phyloP scores from a whole-genome alignment of 2,888 invertebrate species.

The Ichneumoninae sp. region DNA sequence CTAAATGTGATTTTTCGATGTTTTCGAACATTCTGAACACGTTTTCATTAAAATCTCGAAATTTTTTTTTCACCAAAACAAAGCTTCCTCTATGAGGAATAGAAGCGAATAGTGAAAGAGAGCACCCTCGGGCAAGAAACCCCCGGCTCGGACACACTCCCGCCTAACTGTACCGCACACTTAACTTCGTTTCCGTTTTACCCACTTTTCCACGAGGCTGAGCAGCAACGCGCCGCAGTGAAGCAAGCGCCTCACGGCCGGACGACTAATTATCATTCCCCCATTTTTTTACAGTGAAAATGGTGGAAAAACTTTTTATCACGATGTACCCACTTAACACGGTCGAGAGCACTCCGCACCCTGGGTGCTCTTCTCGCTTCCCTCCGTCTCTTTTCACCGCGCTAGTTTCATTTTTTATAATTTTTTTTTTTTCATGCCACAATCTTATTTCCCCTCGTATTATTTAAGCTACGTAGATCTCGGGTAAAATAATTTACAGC shows the following conservation, averaged over 20 bases:
- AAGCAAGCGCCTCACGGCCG: slow-evolving; percentile 22
- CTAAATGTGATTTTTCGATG: too few relatives aligned
- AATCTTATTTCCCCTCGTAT: slow-evolving; percentile 29
- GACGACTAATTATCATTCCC: slow-evolving; percentile 62
- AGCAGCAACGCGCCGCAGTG: slow-evolving; percentile 26
- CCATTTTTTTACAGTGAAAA: slow-evolving; percentile 44
- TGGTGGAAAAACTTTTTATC: slow-evolving; percentile 32
- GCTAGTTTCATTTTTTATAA: not conserved
- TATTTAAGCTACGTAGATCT: slow-evolving; percentile 23
- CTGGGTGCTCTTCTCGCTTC: not conserved
- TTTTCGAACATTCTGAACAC: too few relatives aligned
- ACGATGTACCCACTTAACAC: slow-evolving; percentile 13
- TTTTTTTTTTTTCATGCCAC: not conserved
- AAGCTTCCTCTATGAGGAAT: too few relatives aligned
- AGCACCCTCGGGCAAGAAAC: slow-evolving; percentile 21
- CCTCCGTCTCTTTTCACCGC: not conserved
- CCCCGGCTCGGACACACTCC: slow-evolving; percentile 29
- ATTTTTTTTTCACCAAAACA: too few relatives aligned
- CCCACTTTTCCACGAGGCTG: slow-evolving; percentile 40
- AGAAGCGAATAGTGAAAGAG: not conserved
- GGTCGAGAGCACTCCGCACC: slow-evolving; percentile 7
- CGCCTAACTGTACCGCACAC: slow-evolving; percentile 42
- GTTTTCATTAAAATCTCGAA: too few relatives aligned
- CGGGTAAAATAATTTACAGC: slow-evolving; percentile 7
- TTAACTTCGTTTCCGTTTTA: slow-evolving; percentile 60